phyloP scores from a whole-genome alignment of 2,797 vertebrate species.

The Danio albolineatus region DNA sequence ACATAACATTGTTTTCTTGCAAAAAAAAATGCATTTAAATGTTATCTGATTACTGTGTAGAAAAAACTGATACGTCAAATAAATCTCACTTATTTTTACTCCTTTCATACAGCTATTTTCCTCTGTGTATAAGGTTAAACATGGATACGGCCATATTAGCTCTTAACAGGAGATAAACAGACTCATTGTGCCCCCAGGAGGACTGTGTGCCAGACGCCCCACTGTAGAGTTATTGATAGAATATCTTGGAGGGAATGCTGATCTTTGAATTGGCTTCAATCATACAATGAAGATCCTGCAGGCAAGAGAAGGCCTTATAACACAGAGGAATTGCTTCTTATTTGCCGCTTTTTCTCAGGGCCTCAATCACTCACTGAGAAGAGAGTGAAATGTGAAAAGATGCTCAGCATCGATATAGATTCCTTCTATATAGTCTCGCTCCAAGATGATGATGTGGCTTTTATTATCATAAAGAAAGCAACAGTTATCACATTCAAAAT shows the following conservation, averaged over 20 bases:
- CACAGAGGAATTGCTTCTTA: slow-evolving; percentile 51
- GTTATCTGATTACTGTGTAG: neutral
- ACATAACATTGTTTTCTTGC: no score
- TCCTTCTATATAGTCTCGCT: slow-evolving; percentile 21
- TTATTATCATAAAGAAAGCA: slow-evolving; percentile 63
- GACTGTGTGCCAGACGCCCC: slow-evolving; percentile 11
- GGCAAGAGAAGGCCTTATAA: slow-evolving; percentile 37
- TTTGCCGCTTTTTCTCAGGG: slow-evolving; percentile 68
- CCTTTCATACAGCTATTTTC: neutral
- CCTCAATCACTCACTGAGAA: slow-evolving; percentile 68
- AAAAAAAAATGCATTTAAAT: neutral
- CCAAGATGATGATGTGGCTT: slow-evolving; percentile 65
- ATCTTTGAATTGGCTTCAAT: slow-evolving; percentile 46
- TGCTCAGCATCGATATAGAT: slow-evolving; percentile 45
- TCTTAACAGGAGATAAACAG: slow-evolving; percentile 28
- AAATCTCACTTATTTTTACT: neutral
- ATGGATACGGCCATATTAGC: slow-evolving; percentile 35
- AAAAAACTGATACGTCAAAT: neutral
- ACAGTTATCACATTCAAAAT: slow-evolving; percentile 71
- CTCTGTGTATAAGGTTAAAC: slow-evolving; percentile 1
- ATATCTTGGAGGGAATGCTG: slow-evolving; percentile 34
- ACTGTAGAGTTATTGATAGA: slow-evolving; percentile 28
- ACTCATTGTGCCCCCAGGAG: slow-evolving; percentile 29
- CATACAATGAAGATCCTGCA: slow-evolving; percentile 41
- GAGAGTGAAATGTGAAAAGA: slow-evolving; percentile 28